Evolutionary conservation across 2,888 invertebrate species (phyloP).

Genomic region (Xanthorhoe spadicearia): DNA sequence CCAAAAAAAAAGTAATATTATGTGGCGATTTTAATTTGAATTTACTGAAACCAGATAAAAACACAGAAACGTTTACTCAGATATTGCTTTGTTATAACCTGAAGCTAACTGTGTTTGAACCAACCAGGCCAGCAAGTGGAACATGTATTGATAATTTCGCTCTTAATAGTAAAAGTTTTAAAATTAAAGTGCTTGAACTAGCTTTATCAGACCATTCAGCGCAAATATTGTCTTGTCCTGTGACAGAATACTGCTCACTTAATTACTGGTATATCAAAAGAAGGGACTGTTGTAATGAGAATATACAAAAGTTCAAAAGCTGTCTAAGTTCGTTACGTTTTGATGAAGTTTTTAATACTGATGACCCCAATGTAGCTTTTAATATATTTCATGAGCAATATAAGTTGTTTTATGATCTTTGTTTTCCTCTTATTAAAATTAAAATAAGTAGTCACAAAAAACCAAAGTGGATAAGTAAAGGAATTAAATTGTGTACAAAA

Average conservation of each 20-base stretch:
- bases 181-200: slow-evolving; percentile 5
- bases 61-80: slow-evolving; percentile 13
- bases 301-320: slow-evolving; percentile 6
- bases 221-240: slow-evolving; percentile 3
- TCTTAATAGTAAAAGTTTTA: slow-evolving; percentile 2
- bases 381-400: slow-evolving; percentile 1
- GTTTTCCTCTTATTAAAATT: slow-evolving; percentile 2
- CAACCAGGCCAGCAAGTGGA: slow-evolving; percentile 9
- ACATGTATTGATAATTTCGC: slow-evolving; percentile 16
- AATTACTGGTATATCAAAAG: slow-evolving; percentile 2
- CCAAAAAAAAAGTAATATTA: slow-evolving; percentile 10
- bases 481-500: slow-evolving; percentile 7
- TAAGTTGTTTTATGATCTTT: slow-evolving; percentile 2
- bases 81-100: slow-evolving; percentile 11
- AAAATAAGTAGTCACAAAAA: slow-evolving; percentile 1
- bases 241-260: neutral
- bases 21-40: slow-evolving; percentile 24
- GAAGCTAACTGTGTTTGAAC: slow-evolving; percentile 7
- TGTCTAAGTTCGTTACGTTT: slow-evolving; percentile 2
- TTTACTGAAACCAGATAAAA: slow-evolving; percentile 4
- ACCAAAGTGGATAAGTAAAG: slow-evolving; percentile 9
- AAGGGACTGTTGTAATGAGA: slow-evolving; percentile 1
- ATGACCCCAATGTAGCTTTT: neutral
- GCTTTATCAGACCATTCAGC: slow-evolving; percentile 19
- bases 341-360: slow-evolving; percentile 1